Evolutionary conservation across 2,113 vertebrate species (phyloP), one percentile per base, ranked within the genome.

Genomic region (Epinephelus lanceolatus): DNA sequence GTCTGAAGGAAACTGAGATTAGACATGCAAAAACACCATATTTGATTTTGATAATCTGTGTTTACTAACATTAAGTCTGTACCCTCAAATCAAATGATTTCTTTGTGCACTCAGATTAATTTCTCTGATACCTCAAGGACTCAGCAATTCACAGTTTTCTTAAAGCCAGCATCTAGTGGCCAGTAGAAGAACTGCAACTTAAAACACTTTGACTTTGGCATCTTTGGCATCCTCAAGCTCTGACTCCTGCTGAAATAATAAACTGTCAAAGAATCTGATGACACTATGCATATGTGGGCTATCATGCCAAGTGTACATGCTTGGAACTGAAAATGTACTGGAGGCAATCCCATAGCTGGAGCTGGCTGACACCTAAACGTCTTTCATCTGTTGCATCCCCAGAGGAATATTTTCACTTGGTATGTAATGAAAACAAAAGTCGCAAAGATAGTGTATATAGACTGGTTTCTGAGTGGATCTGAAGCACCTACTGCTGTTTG

Each of bases 391-490:
- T 37, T 21, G 30, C 27, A 27, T 68, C 21, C 68, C 2, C 7
- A 40, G 52, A 74, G n/a, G 27, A 63, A 52, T 47, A 72, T 74
- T 72, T 86, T 75, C 74, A 57, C 49, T 76, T 63, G 12, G 15
- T 53, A 57, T 40, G 33, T 21, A 61, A 15, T 6, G 13, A 66
- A 37, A 68, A 23, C 10, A 33, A 25, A 49, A 37, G n/a, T 66
- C 19, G 60, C 27, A 42, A 6, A 57, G 49, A 13, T 10, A 8
- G 5, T 45, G 45, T 19, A 6, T 57, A 12, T 27, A 8, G 15
- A 25, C 59, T 45, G 45, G 23, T 72, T 30, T 56, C 21, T 51
- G 19, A 63, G 25, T 42, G 33, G 19, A 68, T 18, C 19, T 25
- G 6, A 65, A 33, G 68, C 23, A 40, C 57, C 27, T 25, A 1